These are phyloP conservation scores for Cepaea nemoralis DNA, from an alignment of 1,140 invertebrate genomes.

Conservation along the genomic window DNA sequence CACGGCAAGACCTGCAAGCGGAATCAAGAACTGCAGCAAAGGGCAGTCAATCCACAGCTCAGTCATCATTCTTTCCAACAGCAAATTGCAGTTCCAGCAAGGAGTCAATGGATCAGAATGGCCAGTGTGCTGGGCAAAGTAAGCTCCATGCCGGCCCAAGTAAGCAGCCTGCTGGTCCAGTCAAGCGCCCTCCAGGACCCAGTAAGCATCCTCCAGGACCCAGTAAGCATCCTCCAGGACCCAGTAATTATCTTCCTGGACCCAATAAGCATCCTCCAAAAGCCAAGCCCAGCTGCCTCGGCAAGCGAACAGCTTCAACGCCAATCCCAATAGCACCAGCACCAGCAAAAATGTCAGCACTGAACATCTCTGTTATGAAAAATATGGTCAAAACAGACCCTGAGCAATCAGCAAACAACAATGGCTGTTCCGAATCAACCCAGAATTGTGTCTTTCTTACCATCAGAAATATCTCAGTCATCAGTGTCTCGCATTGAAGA, in stretches of 20 bases:
- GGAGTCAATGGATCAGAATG: too few species aligned
- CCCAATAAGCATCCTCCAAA: background rate
- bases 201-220: background rate
- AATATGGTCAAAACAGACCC: background rate
- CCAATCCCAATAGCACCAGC: constrained; percentile 28
- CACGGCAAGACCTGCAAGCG: background rate
- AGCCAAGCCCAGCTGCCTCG: background rate
- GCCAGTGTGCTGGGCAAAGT: too few species aligned
- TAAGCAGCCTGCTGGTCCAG: background rate
- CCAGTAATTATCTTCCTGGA: background rate
- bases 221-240: background rate
- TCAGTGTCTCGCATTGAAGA: background rate
- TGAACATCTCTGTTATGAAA: background rate
- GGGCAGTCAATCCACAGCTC: background rate
- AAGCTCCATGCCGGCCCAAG: background rate
- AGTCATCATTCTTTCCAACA: background rate
- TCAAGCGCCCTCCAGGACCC: background rate
- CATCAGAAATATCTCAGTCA: background rate
- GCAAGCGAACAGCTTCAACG: constrained; percentile 26
- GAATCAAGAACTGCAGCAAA: background rate
- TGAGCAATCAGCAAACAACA: background rate
- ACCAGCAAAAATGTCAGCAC: constrained; percentile 23
- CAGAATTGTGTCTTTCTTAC: background rate
- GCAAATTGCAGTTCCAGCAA: background rate
- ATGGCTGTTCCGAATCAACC: background rate